These are phyloP conservation scores for Pantherophis vulpinus DNA, from an alignment of 2,797 vertebrate genomes.

Conservation along the genomic window DNA sequence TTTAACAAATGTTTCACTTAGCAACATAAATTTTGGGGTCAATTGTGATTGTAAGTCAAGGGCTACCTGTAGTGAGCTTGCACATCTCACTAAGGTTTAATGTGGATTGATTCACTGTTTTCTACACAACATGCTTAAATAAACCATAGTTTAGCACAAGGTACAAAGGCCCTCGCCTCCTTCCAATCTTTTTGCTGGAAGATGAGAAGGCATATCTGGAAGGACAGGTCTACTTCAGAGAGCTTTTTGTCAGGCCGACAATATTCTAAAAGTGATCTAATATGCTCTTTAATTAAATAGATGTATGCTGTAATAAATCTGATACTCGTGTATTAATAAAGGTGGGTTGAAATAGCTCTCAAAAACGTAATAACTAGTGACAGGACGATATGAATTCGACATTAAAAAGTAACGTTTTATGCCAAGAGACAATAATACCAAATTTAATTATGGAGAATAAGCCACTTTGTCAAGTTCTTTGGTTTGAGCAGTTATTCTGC, in stretches of 20 bases:
- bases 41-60: no score
- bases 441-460: background rate
- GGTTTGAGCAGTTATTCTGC: background rate
- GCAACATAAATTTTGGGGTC: no score
- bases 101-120: background rate
- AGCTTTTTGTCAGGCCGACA: background rate
- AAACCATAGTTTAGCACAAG: background rate
- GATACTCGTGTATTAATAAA: constrained; percentile 9
- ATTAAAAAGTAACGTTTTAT: background rate
- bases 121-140: background rate
- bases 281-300: background rate
- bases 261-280: background rate
- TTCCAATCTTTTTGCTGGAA: background rate
- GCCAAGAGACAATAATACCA: background rate
- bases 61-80: background rate
- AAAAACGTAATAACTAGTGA: background rate
- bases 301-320: background rate
- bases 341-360: background rate
- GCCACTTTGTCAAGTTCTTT: background rate
- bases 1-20: no score
- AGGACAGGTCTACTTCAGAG: background rate
- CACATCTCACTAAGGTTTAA: background rate
- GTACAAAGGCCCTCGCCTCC: background rate
- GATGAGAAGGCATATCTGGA: background rate
- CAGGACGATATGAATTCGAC: background rate